Evolutionary conservation across 2,113 vertebrate genomes (phyloP), one percentile per base, ranked within the genome.

Genomic region (Colistium nudipinnis): DNA sequence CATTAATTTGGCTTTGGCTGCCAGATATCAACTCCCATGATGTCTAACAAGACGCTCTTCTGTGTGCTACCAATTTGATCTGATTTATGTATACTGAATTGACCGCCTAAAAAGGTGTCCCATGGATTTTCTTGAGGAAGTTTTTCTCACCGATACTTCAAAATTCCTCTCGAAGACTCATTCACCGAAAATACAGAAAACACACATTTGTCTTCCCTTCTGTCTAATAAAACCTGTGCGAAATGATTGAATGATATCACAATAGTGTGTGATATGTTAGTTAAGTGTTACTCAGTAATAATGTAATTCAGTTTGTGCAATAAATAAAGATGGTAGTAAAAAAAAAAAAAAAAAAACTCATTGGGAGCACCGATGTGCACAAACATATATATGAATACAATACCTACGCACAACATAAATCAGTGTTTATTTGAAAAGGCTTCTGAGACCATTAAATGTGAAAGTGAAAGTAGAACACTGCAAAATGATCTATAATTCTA

Each of bases 1-100:
- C 12, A 30, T 55, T 27, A 59, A 63, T 43, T 63, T n/a, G 52
- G 16, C 36, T 53, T 4, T 49, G 28, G 41, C 17, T 24, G 27
- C 49, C 51, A 71, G 36, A n/a, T 41, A 35, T 60, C 10, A 54
- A 28, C 13, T 41, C 11, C 24, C 1, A 27, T 35, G 35, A 41
- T 54, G 6, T 43, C 1, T 14, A 57, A 63, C 49, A 13, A 52
- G 28, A 3, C 11, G 16, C 3, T 41, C 24, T 13, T 52, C 51
- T 35, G 17, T n/a, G n/a, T 20, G 4, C 6, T 48, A 22, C 20
- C 13, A 2, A 48, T 48, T 13, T 48, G 11, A 14, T 48, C 14
- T 25, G 12, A 39, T 39, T 3, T 39, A 38, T 9, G 9, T 33
- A 33, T 9, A 33, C 31, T 33, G n/a, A 60, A 31, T 49, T n/a